Evolutionary conservation across 2,797 vertebrate genomes (phyloP).

Genomic region (Ataeniobius toweri): DNA sequence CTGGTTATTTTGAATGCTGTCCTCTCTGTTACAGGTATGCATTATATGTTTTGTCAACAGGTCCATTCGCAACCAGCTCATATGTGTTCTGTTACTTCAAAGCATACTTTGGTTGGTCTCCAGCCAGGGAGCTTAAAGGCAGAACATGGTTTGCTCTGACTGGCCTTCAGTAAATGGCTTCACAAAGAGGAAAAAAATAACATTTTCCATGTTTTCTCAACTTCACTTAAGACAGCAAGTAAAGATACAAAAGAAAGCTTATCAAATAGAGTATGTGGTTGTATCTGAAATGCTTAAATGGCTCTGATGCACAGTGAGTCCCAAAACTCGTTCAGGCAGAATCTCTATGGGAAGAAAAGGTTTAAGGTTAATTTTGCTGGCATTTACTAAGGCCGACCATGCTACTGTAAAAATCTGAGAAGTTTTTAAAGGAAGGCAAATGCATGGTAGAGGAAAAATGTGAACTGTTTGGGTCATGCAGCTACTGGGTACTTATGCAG

Average conservation of each 20-base stretch:
- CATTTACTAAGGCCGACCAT: constrained; percentile 28
- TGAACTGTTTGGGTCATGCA: constrained; percentile 53
- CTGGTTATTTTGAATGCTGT: background rate
- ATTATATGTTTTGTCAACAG: background rate
- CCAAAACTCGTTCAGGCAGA: constrained; percentile 28
- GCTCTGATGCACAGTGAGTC: constrained; percentile 29
- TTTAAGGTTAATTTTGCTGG: constrained; percentile 28
- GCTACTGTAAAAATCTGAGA: constrained; percentile 37
- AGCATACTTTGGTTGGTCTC: background rate
- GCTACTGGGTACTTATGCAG: constrained; percentile 2
- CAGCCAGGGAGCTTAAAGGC: background rate
- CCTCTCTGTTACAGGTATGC: background rate
- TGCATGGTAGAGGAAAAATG: constrained; percentile 41
- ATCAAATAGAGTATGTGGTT: background rate
- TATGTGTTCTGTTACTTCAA: background rate
- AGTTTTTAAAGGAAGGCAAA: constrained; percentile 39
- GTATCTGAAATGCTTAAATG: constrained; percentile 2
- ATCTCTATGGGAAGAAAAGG: constrained; percentile 27
- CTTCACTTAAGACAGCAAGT: background rate
- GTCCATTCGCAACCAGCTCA: background rate
- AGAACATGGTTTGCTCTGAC: background rate
- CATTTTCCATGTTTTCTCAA: background rate
- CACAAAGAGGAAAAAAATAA: background rate
- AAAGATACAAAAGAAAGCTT: background rate
- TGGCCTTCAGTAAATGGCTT: background rate